Conservation (phyloP, 1,140 invertebrate genomes). For the Drosophila pectinifera region DNA sequence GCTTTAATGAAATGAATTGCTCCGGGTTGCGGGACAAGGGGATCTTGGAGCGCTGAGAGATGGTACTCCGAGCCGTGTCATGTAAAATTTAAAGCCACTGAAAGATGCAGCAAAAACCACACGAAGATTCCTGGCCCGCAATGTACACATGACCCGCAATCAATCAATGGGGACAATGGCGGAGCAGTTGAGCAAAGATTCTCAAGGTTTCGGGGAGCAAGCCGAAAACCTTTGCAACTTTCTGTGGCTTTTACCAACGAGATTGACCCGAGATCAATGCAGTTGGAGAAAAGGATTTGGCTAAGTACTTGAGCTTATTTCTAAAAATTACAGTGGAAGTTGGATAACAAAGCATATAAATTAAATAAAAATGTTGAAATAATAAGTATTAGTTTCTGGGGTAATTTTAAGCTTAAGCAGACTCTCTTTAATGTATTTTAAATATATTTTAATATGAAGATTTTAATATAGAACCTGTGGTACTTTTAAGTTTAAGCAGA, state of each 20-base stretch:
- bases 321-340: not conserved
- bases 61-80: conserved; percentile 16
- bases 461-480: not conserved
- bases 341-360: not conserved
- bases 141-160: conserved; percentile 74
- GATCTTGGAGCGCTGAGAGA: conserved; percentile 29
- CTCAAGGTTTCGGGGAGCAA: conserved; percentile 27
- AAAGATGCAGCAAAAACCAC: conserved; percentile 53
- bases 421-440: not conserved
- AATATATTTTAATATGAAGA: not conserved
- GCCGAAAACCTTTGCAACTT: conserved; percentile 19
- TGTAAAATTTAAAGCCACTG: conserved; percentile 67
- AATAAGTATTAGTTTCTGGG: accelerated
- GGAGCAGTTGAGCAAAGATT: conserved; percentile 25
- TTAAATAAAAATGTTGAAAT: not conserved
- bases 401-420: not conserved
- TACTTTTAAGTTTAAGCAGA: not conserved
- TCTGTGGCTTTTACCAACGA: conserved; percentile 20
- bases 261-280: not conserved
- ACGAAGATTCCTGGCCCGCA: conserved; percentile 35
- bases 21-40: conserved; percentile 49
- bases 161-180: conserved; percentile 52
- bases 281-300: not conserved
- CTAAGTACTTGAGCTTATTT: no score
- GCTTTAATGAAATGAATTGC: conserved; percentile 82